Percentiles rank a stretch among this genome's conserved stretches.
phyloP scores from a whole-genome alignment of 2,113 vertebrate genomes.

The Brienomyrus longianalis region DNA sequence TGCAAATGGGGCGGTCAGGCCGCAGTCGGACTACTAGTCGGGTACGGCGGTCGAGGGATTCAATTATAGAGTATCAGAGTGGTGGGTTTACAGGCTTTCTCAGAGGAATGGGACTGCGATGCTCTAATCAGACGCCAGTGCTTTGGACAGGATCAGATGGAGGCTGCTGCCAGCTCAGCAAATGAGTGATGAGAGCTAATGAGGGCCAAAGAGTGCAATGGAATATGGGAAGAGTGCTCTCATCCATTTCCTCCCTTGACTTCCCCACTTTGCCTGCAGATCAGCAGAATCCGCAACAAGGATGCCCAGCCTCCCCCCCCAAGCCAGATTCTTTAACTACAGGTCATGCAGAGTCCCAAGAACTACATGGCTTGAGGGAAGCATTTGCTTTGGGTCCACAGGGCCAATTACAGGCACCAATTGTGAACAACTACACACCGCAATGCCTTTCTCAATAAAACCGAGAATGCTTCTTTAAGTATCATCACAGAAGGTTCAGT shows the following conservation, averaged over 20 bases:
- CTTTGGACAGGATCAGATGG: not conserved
- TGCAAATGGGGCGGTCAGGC: not conserved
- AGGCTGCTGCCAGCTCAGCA: not conserved
- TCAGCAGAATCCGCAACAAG: not conserved
- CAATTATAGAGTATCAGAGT: not conserved
- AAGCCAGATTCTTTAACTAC: not conserved
- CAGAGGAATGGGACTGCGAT: not conserved
- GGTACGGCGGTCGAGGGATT: not conserved
- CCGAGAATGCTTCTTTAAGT: not conserved
- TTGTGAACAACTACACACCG: not conserved
- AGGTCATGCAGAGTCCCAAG: not conserved
- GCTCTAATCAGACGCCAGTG: not conserved
- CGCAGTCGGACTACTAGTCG: not conserved
- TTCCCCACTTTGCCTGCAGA: not conserved
- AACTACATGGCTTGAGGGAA: not conserved
- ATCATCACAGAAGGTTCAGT: not conserved
- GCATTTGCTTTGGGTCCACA: not conserved
- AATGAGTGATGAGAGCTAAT: not conserved
- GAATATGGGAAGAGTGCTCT: not conserved
- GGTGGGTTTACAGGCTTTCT: not conserved
- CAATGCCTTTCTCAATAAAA: not conserved
- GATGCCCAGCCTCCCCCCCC: too few species aligned
- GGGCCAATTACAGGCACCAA: not conserved
- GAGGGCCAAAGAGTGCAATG: not conserved
- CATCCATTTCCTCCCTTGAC: not conserved